Base-by-base conservation (phyloP, 2,113 vertebrate genomes). In the Pelobates fuscus region DNA sequence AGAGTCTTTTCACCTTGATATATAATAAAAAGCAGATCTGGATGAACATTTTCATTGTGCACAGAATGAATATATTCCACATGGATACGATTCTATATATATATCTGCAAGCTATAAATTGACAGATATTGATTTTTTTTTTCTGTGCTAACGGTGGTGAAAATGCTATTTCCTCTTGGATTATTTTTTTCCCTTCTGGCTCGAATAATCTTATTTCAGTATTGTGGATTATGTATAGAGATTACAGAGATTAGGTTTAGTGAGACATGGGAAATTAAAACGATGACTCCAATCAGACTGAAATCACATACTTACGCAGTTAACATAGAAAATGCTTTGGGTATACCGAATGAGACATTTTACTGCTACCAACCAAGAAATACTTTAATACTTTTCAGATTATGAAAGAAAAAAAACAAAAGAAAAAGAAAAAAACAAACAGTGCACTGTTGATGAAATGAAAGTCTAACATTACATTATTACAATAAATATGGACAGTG, bases 191-290 rank as follows among this genome's bases (percentile, higher is more conserved):
- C 10, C 32, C 26, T 27, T 52, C 59, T 63, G 8, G 52, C 70
- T 30, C 15, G 60, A 17, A 59, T 72, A 72, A 72, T 72, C 58
- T 63, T 18, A 52, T 72, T 72, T 72, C 59, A 2, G 20, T 54
- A 52, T 30, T 63, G 26, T 43, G 30, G 60, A 72, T 72, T 72
- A 72, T 72, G 70, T 37, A 72, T 63, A 52, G 44, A 49, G 70
- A 72, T 72, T 72, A 72, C 44, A 63, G 27, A 52, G 70, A 72
- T 63, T 63, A 29, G 70, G 20, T 72, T 72, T 72, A 72, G 43
- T n/a, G 26, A 72, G 46, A 21, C 70, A 63, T 63, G 70, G 59
- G 70, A 72, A 72, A 72, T 72, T 63, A 62, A 72, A 72, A 25
- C 26, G 61, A 72, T 63, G 43, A 63, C 70, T 72, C 59, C 59